Evolutionary conservation across 1,140 invertebrate species (phyloP).

Genomic region (Drosophila santomea): DNA sequence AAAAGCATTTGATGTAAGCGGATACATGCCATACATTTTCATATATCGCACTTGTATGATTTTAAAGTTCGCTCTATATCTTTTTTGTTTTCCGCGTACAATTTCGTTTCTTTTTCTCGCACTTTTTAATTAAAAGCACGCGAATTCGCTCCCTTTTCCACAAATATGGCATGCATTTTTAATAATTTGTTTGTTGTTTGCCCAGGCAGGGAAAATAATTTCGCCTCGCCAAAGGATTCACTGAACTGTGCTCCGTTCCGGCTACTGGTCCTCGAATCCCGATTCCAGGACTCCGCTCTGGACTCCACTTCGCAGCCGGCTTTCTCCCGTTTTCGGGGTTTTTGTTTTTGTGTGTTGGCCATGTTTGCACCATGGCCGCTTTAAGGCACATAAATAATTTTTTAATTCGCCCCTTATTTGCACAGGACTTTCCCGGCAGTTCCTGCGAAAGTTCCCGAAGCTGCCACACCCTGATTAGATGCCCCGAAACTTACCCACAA

Average conservation of each 20-base stretch:
- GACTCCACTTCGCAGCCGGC: conserved; percentile 24
- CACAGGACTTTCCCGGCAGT: conserved; percentile 47
- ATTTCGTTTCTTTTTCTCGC: conserved; percentile 36
- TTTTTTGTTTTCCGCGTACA: conserved; percentile 34
- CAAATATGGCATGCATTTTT: conserved; percentile 74
- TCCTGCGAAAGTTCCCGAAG: conserved; percentile 2
- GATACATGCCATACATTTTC: neutral
- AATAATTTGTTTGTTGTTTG: conserved; percentile 79
- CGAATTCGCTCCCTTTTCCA: conserved; percentile 37
- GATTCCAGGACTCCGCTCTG: conserved; percentile 26
- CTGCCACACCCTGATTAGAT: conserved; percentile 53
- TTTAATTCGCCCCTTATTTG: conserved; percentile 74
- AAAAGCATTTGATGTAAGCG: neutral
- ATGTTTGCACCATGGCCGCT: conserved; percentile 37
- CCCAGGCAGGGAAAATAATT: conserved; percentile 71
- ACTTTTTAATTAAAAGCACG: conserved; percentile 69
- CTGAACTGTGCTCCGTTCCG: conserved; percentile 65
- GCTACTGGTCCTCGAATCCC: conserved; percentile 14
- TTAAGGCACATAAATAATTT: conserved; percentile 77
- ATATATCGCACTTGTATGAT: neutral
- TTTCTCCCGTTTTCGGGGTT: conserved; percentile 8
- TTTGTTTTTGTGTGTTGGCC: conserved; percentile 13
- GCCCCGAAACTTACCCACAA: conserved; percentile 91
- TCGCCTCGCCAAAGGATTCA: conserved; percentile 67
- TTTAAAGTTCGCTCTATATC: conserved; percentile 14